Conservation (phyloP, 2,888 invertebrate species). For the Crossocerus cetratus region DNA sequence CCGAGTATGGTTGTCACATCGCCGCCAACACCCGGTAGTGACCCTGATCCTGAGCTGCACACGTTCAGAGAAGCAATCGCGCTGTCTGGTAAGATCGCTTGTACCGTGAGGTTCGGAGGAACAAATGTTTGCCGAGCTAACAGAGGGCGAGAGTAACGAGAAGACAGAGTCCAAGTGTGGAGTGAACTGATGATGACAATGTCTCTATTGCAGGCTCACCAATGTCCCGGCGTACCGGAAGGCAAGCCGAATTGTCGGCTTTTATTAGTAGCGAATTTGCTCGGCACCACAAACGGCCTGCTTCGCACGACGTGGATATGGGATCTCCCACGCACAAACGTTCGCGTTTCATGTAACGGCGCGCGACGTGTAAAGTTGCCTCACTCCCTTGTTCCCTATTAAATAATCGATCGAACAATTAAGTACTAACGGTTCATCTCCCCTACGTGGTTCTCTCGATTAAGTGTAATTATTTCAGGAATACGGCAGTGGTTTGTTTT, state of each 20-base stretch:
- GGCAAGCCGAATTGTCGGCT: slow-evolving; percentile 82
- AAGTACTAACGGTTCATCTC: slow-evolving; percentile 59
- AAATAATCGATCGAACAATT: slow-evolving; percentile 61
- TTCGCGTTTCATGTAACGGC: slow-evolving; percentile 83
- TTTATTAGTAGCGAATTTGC: slow-evolving; percentile 87
- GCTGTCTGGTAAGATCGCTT: slow-evolving; percentile 77
- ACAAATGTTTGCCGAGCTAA: no score
- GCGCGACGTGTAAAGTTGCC: slow-evolving; percentile 72
- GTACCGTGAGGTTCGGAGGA: no score
- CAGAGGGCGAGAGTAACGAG: not conserved
- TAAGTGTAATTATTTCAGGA: slow-evolving; percentile 52
- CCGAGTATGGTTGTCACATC: slow-evolving; percentile 75
- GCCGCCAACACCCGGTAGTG: slow-evolving; percentile 73
- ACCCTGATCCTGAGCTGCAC: slow-evolving; percentile 82
- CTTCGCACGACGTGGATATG: slow-evolving; percentile 86
- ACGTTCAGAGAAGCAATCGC: slow-evolving; percentile 87
- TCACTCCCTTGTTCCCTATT: slow-evolving; percentile 65
- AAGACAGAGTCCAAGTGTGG: not conserved
- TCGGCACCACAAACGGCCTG: slow-evolving; percentile 84
- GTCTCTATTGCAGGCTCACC: slow-evolving; percentile 71
- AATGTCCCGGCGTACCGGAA: slow-evolving; percentile 77
- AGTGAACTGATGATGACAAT: not conserved
- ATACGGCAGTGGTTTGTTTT: slow-evolving; percentile 40
- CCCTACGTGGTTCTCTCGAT: slow-evolving; percentile 55
- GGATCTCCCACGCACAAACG: slow-evolving; percentile 88